phyloP scores from a whole-genome alignment of 1,140 invertebrate genomes.

The Drosophila nasuta region DNA sequence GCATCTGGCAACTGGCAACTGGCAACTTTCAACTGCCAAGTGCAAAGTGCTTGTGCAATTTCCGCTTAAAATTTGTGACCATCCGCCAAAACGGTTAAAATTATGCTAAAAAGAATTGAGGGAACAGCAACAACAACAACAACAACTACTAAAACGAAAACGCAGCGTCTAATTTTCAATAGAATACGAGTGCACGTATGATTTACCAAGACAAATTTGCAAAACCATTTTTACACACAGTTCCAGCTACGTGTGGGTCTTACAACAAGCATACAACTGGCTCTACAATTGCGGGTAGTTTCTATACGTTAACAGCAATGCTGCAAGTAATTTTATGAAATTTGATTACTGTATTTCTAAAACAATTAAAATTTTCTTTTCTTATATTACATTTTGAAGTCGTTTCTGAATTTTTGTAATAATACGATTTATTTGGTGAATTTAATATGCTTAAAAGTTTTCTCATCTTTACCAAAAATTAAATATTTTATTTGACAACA shows the following conservation, averaged over 20 bases:
- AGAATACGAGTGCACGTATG: constrained; percentile 66
- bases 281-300: constrained; percentile 1
- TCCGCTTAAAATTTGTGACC: constrained; percentile 77
- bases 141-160: not conserved
- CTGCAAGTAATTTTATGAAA: not conserved
- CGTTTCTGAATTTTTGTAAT: too few species aligned
- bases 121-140: constrained; percentile 4
- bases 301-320: not conserved
- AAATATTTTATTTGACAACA: too few species aligned
- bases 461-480: too few species aligned
- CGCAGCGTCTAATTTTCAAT: constrained; percentile 62
- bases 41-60: constrained; percentile 81
- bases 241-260: constrained; percentile 33
- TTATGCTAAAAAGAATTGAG: constrained; percentile 72
- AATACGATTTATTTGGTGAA: too few species aligned
- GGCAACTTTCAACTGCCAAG: constrained; percentile 52
- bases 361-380: too few species aligned
- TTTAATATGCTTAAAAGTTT: too few species aligned
- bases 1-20: constrained; percentile 1
- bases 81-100: constrained; percentile 72
- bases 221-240: constrained; percentile 37
- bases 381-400: too few species aligned
- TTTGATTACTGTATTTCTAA: too few species aligned
- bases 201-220: constrained; percentile 64
- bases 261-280: constrained; percentile 15